These are phyloP conservation scores for Zootermopsis nevadensis DNA, from an alignment of 2,888 invertebrate species.

Conservation along the genomic window DNA sequence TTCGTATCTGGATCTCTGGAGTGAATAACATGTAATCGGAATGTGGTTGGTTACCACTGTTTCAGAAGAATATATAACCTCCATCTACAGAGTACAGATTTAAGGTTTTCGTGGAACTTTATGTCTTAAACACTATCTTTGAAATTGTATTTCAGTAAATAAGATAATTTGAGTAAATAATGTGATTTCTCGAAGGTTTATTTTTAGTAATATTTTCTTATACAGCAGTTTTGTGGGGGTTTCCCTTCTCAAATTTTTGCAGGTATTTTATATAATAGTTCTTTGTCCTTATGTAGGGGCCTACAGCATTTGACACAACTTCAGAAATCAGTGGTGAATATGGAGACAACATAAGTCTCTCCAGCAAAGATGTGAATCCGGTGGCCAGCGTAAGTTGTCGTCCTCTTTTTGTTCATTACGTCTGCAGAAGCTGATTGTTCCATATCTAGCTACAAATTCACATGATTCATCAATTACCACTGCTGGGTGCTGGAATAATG, in stretches of 20 bases:
- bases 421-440: background rate
- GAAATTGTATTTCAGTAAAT: background rate
- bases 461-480: background rate
- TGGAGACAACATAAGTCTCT: constrained; percentile 85
- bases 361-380: constrained; percentile 62
- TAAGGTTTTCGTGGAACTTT: too few relatives aligned
- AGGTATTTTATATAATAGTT: constrained; percentile 18
- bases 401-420: background rate
- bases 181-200: background rate
- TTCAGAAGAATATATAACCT: too few relatives aligned
- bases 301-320: constrained; percentile 68
- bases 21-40: too few relatives aligned
- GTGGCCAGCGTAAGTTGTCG: background rate
- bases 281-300: constrained; percentile 63
- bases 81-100: too few relatives aligned
- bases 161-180: background rate
- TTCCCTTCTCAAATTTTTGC: background rate
- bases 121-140: background rate
- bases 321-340: constrained; percentile 87
- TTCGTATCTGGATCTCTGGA: background rate
- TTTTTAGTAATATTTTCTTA: background rate
- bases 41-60: too few relatives aligned
- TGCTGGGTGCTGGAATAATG: background rate
- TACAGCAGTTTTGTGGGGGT: background rate
- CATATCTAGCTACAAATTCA: background rate